Conservation (phyloP, 2,797 vertebrate genomes). For the Chelon auratus region DNA sequence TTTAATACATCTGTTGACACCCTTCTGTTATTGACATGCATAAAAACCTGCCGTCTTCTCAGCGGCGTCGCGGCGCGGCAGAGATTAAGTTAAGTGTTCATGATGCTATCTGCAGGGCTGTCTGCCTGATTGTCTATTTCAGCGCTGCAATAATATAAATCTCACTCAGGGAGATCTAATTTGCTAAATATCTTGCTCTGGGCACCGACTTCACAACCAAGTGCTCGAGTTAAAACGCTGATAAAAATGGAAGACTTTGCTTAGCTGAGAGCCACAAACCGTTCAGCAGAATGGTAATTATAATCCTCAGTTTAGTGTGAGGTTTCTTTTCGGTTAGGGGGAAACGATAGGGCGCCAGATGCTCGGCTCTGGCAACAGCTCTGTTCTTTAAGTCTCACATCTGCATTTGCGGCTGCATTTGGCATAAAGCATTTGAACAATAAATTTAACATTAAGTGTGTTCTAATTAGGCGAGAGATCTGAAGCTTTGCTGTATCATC, state of each 20-base stretch:
- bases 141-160: slow-evolving; percentile 19
- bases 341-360: slow-evolving; percentile 2
- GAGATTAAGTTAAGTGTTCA: slow-evolving; percentile 50
- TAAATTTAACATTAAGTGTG: neutral
- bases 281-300: slow-evolving; percentile 28
- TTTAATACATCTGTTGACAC: slow-evolving; percentile 18
- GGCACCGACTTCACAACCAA: slow-evolving; percentile 45
- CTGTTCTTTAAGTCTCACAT: slow-evolving; percentile 15
- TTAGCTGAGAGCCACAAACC: slow-evolving; percentile 38
- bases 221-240: slow-evolving; percentile 43
- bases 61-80: slow-evolving; percentile 28
- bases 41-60: slow-evolving; percentile 21
- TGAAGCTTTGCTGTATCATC: slow-evolving; percentile 18
- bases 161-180: slow-evolving; percentile 47
- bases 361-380: slow-evolving; percentile 7
- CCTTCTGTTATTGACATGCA: slow-evolving; percentile 20
- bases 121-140: slow-evolving; percentile 40
- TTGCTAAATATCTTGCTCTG: slow-evolving; percentile 50
- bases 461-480: slow-evolving; percentile 5
- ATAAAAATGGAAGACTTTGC: slow-evolving; percentile 52
- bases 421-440: neutral
- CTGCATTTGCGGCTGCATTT: slow-evolving; percentile 1
- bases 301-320: slow-evolving; percentile 22
- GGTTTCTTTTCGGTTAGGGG: neutral
- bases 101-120: slow-evolving; percentile 53